Conservation (phyloP, 1,140 invertebrate genomes). For the Pseudomyrmex dendroicus region DNA sequence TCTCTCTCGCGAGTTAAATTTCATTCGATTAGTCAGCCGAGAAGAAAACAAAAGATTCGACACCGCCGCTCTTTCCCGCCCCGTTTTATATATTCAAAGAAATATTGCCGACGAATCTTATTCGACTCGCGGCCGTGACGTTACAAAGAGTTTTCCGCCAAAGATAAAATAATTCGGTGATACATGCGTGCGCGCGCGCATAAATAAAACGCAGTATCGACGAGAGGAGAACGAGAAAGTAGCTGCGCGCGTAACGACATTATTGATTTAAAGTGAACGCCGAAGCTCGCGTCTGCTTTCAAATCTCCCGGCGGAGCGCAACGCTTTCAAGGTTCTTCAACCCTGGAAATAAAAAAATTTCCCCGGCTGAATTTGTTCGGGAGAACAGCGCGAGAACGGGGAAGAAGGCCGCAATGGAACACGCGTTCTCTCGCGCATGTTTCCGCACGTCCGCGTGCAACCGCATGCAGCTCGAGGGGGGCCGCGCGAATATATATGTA, state of each 20-base stretch:
- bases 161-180: constrained; percentile 24
- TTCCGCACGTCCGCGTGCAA: constrained; percentile 17
- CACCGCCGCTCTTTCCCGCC: neutral
- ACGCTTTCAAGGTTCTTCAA: constrained; percentile 10
- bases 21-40: constrained; percentile 37
- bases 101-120: neutral
- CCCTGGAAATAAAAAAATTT: constrained; percentile 5
- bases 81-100: neutral
- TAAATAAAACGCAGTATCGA: neutral
- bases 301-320: constrained; percentile 17
- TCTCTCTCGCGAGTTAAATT: neutral
- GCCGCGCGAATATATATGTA: neutral
- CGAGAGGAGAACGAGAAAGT: constrained; percentile 6
- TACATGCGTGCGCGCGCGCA: too few relatives aligned
- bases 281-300: constrained; percentile 6
- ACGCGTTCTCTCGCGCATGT: neutral
- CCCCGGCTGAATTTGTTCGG: constrained; percentile 35
- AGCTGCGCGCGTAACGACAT: constrained; percentile 10
- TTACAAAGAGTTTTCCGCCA: neutral
- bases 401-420: neutral
- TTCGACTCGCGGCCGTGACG: neutral
- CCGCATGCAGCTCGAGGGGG: neutral
- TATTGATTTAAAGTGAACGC: constrained; percentile 35
- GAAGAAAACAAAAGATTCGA: constrained; percentile 8
- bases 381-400: neutral